Evolutionary conservation across 2,888 invertebrate genomes (phyloP).

Genomic region (Mantis religiosa): DNA sequence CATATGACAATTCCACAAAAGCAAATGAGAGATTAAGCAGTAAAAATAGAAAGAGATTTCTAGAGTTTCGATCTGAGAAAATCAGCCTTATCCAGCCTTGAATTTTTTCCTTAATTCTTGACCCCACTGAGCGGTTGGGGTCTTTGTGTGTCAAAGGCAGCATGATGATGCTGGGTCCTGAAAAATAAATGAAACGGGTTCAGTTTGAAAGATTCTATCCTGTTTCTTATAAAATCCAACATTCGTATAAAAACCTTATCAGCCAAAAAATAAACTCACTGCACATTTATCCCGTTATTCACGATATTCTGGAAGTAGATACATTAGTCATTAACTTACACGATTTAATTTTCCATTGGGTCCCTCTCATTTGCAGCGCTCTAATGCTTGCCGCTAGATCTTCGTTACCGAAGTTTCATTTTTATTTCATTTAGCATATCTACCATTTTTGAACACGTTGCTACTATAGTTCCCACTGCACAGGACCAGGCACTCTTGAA

Average conservation of each 20-base stretch:
- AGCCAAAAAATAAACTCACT: no score
- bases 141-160: slow-evolving; percentile 75
- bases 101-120: slow-evolving; percentile 64
- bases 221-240: background rate
- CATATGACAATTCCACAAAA: slow-evolving; percentile 92
- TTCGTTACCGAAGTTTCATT: background rate
- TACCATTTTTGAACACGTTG: background rate
- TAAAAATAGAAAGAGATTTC: slow-evolving; percentile 90
- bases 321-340: background rate
- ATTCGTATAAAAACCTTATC: background rate
- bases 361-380: background rate
- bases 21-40: slow-evolving; percentile 92
- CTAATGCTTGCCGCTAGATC: background rate
- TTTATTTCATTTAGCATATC: background rate
- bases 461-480: background rate
- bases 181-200: background rate
- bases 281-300: background rate
- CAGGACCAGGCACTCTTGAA: background rate
- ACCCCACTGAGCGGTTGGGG: slow-evolving; percentile 54
- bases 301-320: background rate
- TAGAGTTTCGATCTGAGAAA: slow-evolving; percentile 87
- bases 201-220: no score
- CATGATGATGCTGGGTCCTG: slow-evolving; percentile 47
- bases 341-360: background rate
- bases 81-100: slow-evolving; percentile 78